Percentiles rank a stretch among this genome's conserved stretches.
phyloP scores from a whole-genome alignment of 2,113 vertebrate genomes.

The Campylomormyrus numenius region DNA sequence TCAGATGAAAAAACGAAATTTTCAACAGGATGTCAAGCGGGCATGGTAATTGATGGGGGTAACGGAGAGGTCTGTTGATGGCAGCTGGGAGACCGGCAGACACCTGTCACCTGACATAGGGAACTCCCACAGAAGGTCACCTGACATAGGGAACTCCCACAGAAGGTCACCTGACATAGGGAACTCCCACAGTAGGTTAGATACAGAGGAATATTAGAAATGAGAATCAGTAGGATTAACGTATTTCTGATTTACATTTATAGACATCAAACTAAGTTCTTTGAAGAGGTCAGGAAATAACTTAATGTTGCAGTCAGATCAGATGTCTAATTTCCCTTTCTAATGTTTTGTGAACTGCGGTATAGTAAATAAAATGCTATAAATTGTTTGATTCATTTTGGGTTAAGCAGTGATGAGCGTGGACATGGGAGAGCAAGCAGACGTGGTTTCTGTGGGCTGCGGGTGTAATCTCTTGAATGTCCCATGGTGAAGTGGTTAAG shows the following conservation, averaged over 20 bases:
- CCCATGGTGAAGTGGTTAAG: neutral
- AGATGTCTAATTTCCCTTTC: neutral
- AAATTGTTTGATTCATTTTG: neutral
- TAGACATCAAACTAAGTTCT: neutral
- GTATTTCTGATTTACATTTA: neutral
- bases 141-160: neutral
- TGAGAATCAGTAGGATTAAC: neutral
- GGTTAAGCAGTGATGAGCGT: neutral
- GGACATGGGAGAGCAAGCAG: neutral
- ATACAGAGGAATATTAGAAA: neutral
- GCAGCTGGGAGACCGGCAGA: neutral
- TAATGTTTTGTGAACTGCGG: neutral
- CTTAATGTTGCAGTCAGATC: neutral
- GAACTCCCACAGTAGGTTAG: neutral
- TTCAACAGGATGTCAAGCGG: no score
- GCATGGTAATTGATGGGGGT: neutral
- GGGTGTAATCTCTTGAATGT: neutral
- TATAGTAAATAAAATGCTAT: neutral
- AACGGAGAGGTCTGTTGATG: neutral
- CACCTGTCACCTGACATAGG: neutral
- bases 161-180: neutral
- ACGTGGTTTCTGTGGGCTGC: neutral
- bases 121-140: neutral
- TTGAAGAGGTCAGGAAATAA: neutral
- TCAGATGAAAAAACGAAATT: neutral